Conservation (phyloP, 2,888 invertebrate species). For the Deladenus siricidicola region DNA sequence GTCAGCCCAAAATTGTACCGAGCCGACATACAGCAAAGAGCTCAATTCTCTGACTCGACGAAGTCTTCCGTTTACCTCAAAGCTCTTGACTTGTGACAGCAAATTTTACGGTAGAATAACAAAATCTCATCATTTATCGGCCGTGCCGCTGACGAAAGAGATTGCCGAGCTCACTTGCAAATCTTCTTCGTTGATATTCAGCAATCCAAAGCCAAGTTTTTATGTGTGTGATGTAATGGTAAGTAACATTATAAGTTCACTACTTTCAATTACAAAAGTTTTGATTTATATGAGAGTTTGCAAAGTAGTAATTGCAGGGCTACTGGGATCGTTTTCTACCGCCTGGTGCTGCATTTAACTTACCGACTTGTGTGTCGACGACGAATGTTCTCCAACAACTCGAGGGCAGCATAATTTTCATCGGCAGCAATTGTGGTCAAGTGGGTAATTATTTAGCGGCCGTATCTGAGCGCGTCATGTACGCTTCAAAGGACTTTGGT, state of each 20-base stretch:
- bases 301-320: conserved; percentile 21
- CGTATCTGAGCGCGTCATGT: conserved; percentile 3
- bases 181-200: background rate
- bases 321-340: conserved; percentile 22
- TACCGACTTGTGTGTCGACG: conserved; percentile 21
- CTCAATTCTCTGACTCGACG: background rate
- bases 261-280: background rate
- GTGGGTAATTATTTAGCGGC: background rate
- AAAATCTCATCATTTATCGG: background rate
- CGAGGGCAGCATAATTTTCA: background rate
- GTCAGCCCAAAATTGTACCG: background rate
- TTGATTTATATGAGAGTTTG: too few relatives aligned
- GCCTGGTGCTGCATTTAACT: conserved; percentile 5
- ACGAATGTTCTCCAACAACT: conserved; percentile 1
- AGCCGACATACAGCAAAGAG: background rate
- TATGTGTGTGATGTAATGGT: conserved; percentile 29
- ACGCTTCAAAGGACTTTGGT: conserved; percentile 7
- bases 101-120: too few relatives aligned
- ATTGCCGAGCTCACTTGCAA: background rate
- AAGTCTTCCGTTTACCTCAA: too few relatives aligned
- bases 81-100: background rate
- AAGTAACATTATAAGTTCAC: background rate
- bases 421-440: background rate
- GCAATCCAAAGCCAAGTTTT: conserved; percentile 17
- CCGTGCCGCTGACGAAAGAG: background rate